Conservation (phyloP, 2,888 invertebrate genomes). For the Caenorhabditis macrosperma region DNA sequence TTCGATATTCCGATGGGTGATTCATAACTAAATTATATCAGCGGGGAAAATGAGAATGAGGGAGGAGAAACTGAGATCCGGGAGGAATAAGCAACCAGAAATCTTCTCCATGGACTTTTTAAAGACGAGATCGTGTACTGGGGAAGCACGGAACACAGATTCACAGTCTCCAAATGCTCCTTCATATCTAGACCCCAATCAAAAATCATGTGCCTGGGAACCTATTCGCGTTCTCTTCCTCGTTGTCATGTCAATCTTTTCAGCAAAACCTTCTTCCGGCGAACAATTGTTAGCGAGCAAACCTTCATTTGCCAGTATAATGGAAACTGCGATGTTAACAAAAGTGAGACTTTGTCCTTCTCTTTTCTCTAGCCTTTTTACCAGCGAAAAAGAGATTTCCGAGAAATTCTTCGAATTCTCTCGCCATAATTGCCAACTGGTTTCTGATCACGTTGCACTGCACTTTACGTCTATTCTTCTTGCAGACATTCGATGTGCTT, state of each 20-base stretch:
- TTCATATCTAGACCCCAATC: too few relatives aligned
- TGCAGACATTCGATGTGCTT: conserved; percentile 78
- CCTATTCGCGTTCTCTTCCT: not conserved
- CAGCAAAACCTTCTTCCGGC: conserved; percentile 79
- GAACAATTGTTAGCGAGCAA: conserved; percentile 80
- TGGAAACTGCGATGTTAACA: conserved; percentile 80
- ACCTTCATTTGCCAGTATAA: conserved; percentile 80
- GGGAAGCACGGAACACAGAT: too few relatives aligned
- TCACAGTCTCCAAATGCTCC: too few relatives aligned
- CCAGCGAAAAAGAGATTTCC: not conserved
- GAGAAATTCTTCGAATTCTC: conserved; percentile 10
- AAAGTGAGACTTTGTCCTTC: conserved; percentile 71
- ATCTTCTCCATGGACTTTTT: not conserved
- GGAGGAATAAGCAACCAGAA: not conserved
- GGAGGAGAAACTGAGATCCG: conserved; percentile 6
- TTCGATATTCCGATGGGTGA: conserved; percentile 3
- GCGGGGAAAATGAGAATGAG: not conserved
- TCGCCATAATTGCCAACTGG: conserved; percentile 19
- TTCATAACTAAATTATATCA: conserved; percentile 7
- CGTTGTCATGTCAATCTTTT: conserved; percentile 31
- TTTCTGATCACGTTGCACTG: conserved; percentile 18
- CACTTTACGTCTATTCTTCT: conserved; percentile 6
- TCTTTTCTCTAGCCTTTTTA: not conserved
- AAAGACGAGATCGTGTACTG: not conserved
- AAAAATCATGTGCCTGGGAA: too few relatives aligned